Percentiles rank a stretch among this genome's conserved stretches.
Evolutionary conservation across 1,140 invertebrate species (phyloP).

Genomic region (Drosophila athabasca): DNA sequence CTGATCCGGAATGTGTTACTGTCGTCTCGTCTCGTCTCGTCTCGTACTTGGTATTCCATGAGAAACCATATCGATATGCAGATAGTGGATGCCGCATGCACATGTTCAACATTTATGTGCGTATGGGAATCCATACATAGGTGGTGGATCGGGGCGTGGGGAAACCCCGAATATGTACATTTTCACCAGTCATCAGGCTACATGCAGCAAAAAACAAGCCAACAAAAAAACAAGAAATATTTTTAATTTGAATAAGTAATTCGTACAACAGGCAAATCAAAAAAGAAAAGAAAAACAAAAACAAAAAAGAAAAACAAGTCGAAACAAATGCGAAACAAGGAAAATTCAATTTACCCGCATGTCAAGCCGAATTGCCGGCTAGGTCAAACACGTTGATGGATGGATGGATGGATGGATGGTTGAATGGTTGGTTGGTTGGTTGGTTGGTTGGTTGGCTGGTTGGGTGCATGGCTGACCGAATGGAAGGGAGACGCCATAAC

Average conservation of each 20-base stretch:
- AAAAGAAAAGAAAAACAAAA: slow-evolving; percentile 61
- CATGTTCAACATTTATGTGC: slow-evolving; percentile 36
- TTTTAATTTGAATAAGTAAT: slow-evolving; percentile 83
- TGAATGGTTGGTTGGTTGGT: background rate
- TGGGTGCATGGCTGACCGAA: slow-evolving; percentile 15
- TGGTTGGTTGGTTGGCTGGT: slow-evolving; percentile 7
- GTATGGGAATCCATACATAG: slow-evolving; percentile 34
- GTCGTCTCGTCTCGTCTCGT: no score
- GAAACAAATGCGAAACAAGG: slow-evolving; percentile 81
- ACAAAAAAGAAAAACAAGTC: slow-evolving; percentile 66
- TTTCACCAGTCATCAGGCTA: slow-evolving; percentile 69
- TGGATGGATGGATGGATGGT: slow-evolving; percentile 44
- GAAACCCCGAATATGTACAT: slow-evolving; percentile 42
- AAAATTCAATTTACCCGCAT: slow-evolving; percentile 83
- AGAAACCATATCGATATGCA: background rate
- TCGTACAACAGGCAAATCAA: slow-evolving; percentile 72
- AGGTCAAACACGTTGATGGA: slow-evolving; percentile 82
- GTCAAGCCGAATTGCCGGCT: slow-evolving; percentile 82
- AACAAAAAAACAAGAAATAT: slow-evolving; percentile 44
- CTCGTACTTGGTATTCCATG: background rate
- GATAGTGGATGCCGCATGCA: background rate
- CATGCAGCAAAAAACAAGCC: slow-evolving; percentile 1
- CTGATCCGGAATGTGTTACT: slow-evolving; percentile 1
- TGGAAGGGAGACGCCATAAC: slow-evolving; percentile 38
- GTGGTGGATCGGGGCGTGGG: slow-evolving; percentile 19